Evolutionary conservation across 2,113 vertebrate species (phyloP), one percentile per base, ranked within the genome.

Genomic region (Limnothrissa miodon): DNA sequence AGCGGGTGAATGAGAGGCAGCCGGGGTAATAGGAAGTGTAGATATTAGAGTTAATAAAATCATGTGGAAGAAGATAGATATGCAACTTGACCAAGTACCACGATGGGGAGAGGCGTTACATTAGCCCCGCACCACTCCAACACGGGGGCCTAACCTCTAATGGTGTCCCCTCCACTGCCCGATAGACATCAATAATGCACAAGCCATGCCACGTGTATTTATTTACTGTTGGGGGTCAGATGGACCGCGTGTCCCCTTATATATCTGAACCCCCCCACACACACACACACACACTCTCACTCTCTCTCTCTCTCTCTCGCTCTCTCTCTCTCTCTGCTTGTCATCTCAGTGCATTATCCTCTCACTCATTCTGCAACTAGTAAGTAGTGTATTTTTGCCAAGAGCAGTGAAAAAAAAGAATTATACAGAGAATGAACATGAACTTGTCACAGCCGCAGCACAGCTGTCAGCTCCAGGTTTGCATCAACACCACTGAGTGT

Each of bases 1-100:
- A 95, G 94, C 82, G 88, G 95, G 94, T 98, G 97, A 98, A 95
- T 94, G 97, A 98, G 95, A 96, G 97, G 94, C 94, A 96, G 93
- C 95, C 90, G 93, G 94, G 95, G 95, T 97, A 98, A 98, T 96
- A 95, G 96, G 95, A 96, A 96, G 96, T 97, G 94, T 93, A 95
- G 96, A 96, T 97, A 98, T 98, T 96, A 96, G 94, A 96, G 95
- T 96, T 96, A 96, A 96, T 97, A 96, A 96, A 97, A 97, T 97
- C 97, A 96, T 94, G 78, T 91, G 91, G 95, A 96, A 95, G 94
- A 94, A 95, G 82, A 96, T 93, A 93, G 94, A 94, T 95, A 93
- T 94, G 94, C 91, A 94, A 94, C 93, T 94, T 96, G 96, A 95
- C 94, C 94, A 94, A 96, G 92, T 95, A 93, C 79, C 93, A 93